A percentile compares a stretch with the other conserved stretches of the same genome.
Evolutionary conservation across 1,140 invertebrate species (phyloP).

Genomic region (Acarapis woodi): DNA sequence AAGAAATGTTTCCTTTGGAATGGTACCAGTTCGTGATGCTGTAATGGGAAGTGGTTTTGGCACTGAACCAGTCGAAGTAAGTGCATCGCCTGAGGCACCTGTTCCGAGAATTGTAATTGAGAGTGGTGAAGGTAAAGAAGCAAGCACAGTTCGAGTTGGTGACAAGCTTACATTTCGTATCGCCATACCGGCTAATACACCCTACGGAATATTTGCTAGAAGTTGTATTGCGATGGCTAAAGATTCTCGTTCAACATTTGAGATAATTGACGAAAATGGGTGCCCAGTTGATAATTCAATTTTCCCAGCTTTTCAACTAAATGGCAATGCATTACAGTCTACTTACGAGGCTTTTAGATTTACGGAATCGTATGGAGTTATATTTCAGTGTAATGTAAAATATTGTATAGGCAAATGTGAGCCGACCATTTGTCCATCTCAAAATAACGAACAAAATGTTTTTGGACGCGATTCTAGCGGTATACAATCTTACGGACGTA

Average conservation of each 20-base stretch:
- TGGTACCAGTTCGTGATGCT: conserved; percentile 62
- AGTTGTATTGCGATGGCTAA: conserved; percentile 89
- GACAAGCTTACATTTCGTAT: conserved; percentile 79
- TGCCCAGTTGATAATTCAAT: conserved; percentile 74
- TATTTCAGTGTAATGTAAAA: conserved; percentile 88
- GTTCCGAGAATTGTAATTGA: conserved; percentile 70
- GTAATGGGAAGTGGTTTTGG: neutral
- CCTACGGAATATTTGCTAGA: conserved; percentile 76
- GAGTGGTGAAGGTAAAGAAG: conserved; percentile 48
- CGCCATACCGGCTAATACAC: conserved; percentile 80
- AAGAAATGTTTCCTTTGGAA: conserved; percentile 82
- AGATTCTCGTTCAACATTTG: conserved; percentile 77
- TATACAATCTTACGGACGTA: conserved; percentile 60
- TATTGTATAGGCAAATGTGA: conserved; percentile 81
- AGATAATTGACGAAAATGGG: conserved; percentile 82
- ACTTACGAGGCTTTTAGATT: conserved; percentile 80
- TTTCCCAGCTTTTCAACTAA: conserved; percentile 41
- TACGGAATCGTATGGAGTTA: conserved; percentile 79
- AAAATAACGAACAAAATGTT: conserved; percentile 20
- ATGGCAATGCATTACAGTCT: conserved; percentile 53
- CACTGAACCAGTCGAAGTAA: neutral
- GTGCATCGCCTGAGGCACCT: conserved; percentile 56
- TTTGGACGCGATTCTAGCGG: conserved; percentile 54
- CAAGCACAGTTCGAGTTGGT: conserved; percentile 73
- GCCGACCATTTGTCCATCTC: conserved; percentile 26